Percentiles rank a stretch among this genome's conserved stretches.
Evolutionary conservation across 2,797 vertebrate species (phyloP).

Genomic region (Mionectes olivaceus): DNA sequence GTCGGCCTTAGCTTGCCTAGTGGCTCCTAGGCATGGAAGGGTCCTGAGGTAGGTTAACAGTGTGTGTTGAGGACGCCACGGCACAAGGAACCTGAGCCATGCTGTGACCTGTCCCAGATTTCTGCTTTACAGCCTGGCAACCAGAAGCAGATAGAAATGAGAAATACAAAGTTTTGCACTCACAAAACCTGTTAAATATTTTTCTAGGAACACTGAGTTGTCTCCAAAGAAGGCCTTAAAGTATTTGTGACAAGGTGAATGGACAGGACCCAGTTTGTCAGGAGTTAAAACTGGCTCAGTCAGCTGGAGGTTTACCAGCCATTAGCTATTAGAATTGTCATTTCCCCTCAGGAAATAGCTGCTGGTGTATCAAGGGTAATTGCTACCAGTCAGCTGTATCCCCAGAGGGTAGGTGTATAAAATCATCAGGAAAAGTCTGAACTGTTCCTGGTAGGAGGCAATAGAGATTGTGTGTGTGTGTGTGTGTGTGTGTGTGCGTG

Average conservation of each 20-base stretch:
- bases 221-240: background rate
- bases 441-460: conserved; percentile 33
- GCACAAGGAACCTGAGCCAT: background rate
- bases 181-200: background rate
- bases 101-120: background rate
- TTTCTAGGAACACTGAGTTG: background rate
- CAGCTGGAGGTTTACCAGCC: conserved; percentile 50
- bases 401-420: conserved; percentile 48
- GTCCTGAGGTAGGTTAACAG: background rate
- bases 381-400: conserved; percentile 57
- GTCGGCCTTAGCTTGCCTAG: background rate
- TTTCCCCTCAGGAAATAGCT: conserved; percentile 73
- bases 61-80: background rate
- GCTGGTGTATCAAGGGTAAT: conserved; percentile 67
- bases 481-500: background rate
- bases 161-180: background rate
- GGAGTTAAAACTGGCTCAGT: conserved; percentile 50
- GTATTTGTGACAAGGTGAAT: background rate
- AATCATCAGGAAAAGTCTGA: conserved; percentile 49
- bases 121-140: conserved; percentile 11
- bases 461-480: background rate
- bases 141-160: background rate
- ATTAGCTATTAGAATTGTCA: conserved; percentile 49
- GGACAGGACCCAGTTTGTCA: background rate
- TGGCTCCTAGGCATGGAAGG: background rate